Percentiles rank a stretch among this genome's conserved stretches.
phyloP scores from a whole-genome alignment of 2,113 vertebrate species.

The Peromyscus leucopus region DNA sequence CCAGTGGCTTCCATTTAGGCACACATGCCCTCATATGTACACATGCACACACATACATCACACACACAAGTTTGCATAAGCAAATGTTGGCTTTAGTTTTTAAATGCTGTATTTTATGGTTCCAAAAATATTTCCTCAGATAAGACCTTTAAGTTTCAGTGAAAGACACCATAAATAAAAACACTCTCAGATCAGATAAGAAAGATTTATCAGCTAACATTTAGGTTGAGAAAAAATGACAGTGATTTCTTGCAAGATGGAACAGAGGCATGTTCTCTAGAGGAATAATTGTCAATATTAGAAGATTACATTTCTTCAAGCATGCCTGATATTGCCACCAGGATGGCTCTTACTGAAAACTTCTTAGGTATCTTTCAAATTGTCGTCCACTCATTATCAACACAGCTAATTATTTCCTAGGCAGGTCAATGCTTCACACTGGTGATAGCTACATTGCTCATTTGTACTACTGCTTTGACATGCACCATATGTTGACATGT shows the following conservation, averaged over 20 bases:
- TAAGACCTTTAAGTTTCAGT: background rate
- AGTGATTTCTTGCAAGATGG: conserved; percentile 16
- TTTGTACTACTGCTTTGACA: background rate
- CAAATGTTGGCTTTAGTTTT: background rate
- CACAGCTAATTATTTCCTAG: background rate
- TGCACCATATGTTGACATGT: background rate
- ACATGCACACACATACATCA: background rate
- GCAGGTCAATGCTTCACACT: background rate
- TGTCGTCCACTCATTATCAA: background rate
- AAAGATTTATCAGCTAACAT: background rate
- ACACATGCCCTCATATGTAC: background rate
- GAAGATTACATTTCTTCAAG: background rate
- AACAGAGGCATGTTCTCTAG: background rate
- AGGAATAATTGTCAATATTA: background rate
- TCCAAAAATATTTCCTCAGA: background rate
- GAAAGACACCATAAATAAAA: conserved; percentile 1
- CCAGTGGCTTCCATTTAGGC: too few species aligned
- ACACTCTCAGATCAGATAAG: background rate
- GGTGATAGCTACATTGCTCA: background rate
- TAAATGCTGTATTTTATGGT: background rate
- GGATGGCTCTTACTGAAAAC: background rate
- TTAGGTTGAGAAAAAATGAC: conserved; percentile 11
- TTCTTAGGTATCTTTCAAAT: background rate
- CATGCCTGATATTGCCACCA: background rate
- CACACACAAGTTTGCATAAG: background rate